Evolutionary conservation across 2,888 invertebrate genomes (phyloP), one percentile per base, ranked within the genome.

Genomic region (Abscondita cerata): DNA sequence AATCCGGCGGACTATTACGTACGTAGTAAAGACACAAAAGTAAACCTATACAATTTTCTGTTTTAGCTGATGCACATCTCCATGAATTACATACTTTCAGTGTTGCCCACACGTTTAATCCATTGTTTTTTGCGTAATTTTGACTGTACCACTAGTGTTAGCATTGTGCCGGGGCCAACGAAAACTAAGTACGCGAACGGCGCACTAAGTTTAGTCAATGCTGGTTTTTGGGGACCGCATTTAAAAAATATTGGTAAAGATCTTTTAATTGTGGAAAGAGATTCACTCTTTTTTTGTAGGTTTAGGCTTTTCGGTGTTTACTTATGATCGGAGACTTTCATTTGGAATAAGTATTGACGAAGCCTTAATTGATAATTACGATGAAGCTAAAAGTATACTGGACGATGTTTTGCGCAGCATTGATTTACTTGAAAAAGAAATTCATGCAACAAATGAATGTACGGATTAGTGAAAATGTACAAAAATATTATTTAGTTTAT

Each of bases 181-280:
- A 44, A 44, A n/a, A 1, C 18, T 11, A 44, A 1, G 2, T 44
- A 8, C n/a, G 44, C 18, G 1, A 8, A 18, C 3, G 18, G n/a
- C 18, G 16, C 44, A 18, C 3, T 18, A 6, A 18, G 11, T 19
- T 16, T 9, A 3, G n/a, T 11, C 1, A 19, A 44, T 4, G 8
- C 8, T 9, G 44, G 44, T 8, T 44, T 44, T 16, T 44, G 44
- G 44, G n/a, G 16, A 44, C 44, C 44, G 1, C 44, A 44, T 18
- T 18, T 44, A n/a, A 44, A 16, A 18, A 44, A 44, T 11, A 44
- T 44, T 11, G 44, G 44, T 44, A 44, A 25, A 25, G 25, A 25
- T 18, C 8, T 44, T 16, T 2, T 25, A 25, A 6, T 15, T 18
- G 16, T 44, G n/a, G 19, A 44, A 44, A 15, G 11, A 36, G 11